phyloP scores from a whole-genome alignment of 92 coral and sea anemone genomes.

The Bergia puertoricense region DNA sequence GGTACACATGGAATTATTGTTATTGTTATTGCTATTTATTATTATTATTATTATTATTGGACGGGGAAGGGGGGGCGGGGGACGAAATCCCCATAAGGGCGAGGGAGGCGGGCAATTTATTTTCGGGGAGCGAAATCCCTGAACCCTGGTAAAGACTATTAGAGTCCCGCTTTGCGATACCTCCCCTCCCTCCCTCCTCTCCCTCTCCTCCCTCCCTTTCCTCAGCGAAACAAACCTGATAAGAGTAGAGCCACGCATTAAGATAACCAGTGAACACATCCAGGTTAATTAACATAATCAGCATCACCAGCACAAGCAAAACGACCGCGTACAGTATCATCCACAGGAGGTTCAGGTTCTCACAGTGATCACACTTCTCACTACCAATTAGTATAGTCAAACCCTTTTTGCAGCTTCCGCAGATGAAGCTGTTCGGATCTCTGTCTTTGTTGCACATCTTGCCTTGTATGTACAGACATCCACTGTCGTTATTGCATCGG shows the following conservation, averaged over 20 bases:
- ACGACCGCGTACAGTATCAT: conserved; percentile 53
- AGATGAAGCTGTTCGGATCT: conserved; percentile 63
- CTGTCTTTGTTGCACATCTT: conserved; percentile 68
- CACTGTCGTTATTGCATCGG: conserved; percentile 25
- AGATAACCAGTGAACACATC: conserved; percentile 87
- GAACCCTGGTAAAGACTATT: too few species aligned
- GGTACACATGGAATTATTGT: too few species aligned
- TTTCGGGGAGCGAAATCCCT: too few species aligned
- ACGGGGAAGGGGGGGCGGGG: too few species aligned
- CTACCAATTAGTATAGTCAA: conserved; percentile 65
- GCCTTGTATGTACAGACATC: conserved; percentile 45
- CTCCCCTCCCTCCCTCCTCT: too few species aligned
- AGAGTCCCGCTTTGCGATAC: too few species aligned
- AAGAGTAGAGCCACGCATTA: conserved; percentile 91
- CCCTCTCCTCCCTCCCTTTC: too few species aligned
- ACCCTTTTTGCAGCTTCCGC: conserved; percentile 74
- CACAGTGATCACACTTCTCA: conserved; percentile 67
- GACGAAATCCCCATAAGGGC: too few species aligned
- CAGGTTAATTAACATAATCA: conserved; percentile 67
- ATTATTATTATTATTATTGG: too few species aligned
- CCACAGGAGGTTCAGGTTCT: conserved; percentile 57
- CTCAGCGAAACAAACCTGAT: conserved; percentile 59
- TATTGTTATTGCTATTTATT: too few species aligned
- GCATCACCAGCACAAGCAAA: conserved; percentile 56
- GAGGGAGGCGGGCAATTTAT: too few species aligned